These are phyloP conservation scores for Acrobasis consociella DNA, from an alignment of 2,888 invertebrate species.

Conservation along the genomic window DNA sequence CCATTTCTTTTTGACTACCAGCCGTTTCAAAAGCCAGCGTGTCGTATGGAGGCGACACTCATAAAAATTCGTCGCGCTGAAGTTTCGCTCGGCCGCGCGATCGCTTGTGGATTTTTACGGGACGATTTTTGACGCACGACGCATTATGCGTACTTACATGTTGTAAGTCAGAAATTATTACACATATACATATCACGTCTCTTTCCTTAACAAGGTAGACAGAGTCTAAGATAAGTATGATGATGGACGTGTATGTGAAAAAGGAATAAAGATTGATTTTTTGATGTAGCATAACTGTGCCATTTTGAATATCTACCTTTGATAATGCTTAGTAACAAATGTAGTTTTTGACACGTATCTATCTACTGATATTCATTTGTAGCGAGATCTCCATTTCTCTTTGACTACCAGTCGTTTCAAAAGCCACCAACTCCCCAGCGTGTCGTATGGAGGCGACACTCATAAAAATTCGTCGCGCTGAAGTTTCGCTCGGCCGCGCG, in stretches of 20 bases:
- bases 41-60: constrained; percentile 72
- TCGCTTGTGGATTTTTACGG: background rate
- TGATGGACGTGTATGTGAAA: no score
- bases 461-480: constrained; percentile 76
- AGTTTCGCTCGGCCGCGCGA: constrained; percentile 50
- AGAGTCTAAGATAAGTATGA: no score
- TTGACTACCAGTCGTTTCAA: constrained; percentile 77
- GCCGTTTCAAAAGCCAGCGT: constrained; percentile 75
- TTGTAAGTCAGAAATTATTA: no score
- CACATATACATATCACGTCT: no score
- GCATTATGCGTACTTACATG: no score
- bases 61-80: constrained; percentile 76
- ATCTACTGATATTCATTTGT: no score
- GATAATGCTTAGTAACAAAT: no score
- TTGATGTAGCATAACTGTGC: no score
- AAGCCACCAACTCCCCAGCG: constrained; percentile 73
- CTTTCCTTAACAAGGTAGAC: no score
- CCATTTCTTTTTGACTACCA: constrained; percentile 79
- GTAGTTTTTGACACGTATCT: no score
- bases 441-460: constrained; percentile 71
- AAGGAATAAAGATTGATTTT: no score
- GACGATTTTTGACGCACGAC: background rate
- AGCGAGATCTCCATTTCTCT: constrained; percentile 80
- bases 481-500: constrained; percentile 54
- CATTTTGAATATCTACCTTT: no score